Conservation (phyloP, 1,140 invertebrate genomes). For the Leptestheria dahalacensis region DNA sequence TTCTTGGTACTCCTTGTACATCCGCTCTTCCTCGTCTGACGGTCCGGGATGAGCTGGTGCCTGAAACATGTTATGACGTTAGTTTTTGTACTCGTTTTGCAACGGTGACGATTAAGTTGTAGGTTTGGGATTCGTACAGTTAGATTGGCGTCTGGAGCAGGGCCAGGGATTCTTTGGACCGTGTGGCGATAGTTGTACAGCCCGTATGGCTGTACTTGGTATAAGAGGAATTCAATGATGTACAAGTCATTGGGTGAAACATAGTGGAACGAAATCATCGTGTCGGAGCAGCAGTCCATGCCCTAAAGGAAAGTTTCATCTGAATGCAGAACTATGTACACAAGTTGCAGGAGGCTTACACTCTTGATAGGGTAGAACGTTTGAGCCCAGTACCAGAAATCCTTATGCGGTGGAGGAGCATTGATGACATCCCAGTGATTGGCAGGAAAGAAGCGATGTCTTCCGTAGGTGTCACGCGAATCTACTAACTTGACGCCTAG, state of each 20-base stretch:
- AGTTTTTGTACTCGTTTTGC: no score
- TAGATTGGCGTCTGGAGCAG: not conserved
- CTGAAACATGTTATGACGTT: no score
- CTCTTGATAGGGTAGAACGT: not conserved
- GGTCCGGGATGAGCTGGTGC: no score
- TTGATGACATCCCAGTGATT: conserved; percentile 18
- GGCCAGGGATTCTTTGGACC: not conserved
- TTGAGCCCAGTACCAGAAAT: not conserved
- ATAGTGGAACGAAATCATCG: not conserved
- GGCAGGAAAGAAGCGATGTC: conserved; percentile 87
- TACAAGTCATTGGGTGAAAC: not conserved
- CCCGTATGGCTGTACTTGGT: not conserved
- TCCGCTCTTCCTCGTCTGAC: no score
- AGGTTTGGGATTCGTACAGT: no score
- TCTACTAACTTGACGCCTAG: conserved; percentile 75
- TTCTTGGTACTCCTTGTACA: no score
- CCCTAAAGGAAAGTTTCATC: no score
- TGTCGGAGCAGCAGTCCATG: not conserved
- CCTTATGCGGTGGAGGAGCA: conserved; percentile 30
- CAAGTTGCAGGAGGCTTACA: not conserved
- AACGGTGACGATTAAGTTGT: no score
- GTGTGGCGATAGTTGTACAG: not conserved
- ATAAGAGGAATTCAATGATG: not conserved
- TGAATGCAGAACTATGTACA: not conserved
- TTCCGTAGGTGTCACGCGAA: conserved; percentile 60